phyloP scores from a whole-genome alignment of 2,113 vertebrate species.

The Alces alces region DNA sequence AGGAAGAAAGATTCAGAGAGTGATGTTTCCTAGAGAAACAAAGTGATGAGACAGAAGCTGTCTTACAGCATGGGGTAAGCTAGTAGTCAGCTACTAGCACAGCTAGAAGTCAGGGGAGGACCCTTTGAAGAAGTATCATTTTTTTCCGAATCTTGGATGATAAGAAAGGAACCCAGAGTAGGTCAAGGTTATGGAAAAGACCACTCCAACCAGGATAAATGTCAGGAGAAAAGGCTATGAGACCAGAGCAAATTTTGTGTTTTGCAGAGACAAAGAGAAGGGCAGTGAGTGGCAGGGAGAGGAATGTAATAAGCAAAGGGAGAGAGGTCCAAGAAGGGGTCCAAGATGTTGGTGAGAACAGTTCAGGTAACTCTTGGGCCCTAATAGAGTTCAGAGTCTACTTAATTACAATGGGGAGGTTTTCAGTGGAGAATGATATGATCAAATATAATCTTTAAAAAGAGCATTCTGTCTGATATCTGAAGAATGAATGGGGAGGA shows the following conservation, averaged over 20 bases:
- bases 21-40: neutral
- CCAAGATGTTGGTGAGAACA: neutral
- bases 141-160: neutral
- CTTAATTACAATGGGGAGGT: neutral
- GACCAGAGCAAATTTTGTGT: neutral
- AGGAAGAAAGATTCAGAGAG: neutral
- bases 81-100: too few relatives aligned
- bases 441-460: neutral
- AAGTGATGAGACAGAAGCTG: neutral
- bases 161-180: neutral
- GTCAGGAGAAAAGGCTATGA: neutral
- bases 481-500: neutral
- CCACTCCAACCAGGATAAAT: neutral
- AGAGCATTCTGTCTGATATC: neutral
- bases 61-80: neutral
- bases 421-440: neutral
- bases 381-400: neutral
- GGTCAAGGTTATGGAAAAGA: neutral
- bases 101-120: neutral
- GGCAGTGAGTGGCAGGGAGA: neutral
- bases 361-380: neutral
- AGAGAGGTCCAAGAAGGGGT: neutral
- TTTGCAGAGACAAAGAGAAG: neutral
- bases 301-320: neutral
- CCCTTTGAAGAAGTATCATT: neutral